Conservation (phyloP, 2,113 vertebrate species). For the Setophaga petechia region DNA sequence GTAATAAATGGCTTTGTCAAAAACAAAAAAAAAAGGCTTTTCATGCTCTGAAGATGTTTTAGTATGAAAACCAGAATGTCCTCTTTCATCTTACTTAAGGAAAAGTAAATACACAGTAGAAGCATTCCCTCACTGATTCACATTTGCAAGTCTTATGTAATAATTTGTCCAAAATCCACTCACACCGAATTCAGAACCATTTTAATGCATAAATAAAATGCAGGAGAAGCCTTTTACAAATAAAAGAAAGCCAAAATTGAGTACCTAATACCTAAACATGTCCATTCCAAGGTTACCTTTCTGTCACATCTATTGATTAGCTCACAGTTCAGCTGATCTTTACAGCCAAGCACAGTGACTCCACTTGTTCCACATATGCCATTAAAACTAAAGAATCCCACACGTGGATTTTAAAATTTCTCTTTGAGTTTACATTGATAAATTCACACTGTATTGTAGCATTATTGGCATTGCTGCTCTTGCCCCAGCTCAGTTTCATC, state of each 20-base stretch:
- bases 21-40: neutral
- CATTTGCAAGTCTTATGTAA: neutral
- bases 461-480: neutral
- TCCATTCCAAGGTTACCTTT: neutral
- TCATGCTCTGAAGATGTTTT: neutral
- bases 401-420: neutral
- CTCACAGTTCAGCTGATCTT: neutral
- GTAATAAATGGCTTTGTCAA: neutral
- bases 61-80: neutral
- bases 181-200: neutral
- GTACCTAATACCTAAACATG: neutral
- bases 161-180: neutral
- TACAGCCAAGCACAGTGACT: neutral
- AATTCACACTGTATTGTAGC: neutral
- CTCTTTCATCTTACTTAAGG: neutral
- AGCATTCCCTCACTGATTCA: neutral
- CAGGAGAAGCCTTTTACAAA: neutral
- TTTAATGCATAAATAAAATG: neutral
- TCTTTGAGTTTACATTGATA: neutral
- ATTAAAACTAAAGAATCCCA: neutral
- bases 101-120: neutral
- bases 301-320: neutral
- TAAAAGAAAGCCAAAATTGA: neutral
- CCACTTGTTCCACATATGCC: neutral
- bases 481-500: neutral